Percentiles rank a stretch among this genome's conserved stretches.
These are phyloP conservation scores for Trematocara macrostoma DNA, from an alignment of 2,113 vertebrate genomes.

Conservation along the genomic window DNA sequence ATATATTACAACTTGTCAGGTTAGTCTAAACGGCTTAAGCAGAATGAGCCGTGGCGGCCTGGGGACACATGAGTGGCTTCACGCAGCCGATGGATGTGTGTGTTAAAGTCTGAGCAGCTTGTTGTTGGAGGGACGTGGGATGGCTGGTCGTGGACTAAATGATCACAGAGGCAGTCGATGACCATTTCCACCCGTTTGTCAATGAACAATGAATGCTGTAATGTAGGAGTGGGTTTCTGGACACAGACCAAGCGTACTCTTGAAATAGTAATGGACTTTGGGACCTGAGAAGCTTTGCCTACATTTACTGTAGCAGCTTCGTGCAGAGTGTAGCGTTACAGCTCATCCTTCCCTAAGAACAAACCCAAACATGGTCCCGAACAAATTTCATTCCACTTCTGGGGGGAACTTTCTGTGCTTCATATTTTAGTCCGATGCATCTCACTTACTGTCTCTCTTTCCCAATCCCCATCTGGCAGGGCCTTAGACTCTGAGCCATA, in stretches of 20 bases:
- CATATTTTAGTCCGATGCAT: conserved; percentile 42
- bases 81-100: not conserved
- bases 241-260: not conserved
- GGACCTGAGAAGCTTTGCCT: conserved; percentile 7
- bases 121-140: conserved; percentile 29
- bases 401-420: not conserved
- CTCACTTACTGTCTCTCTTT: conserved; percentile 97
- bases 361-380: not conserved
- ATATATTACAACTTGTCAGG: not conserved
- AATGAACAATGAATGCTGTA: conserved; percentile 36
- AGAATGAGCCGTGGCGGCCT: not conserved
- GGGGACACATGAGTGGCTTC: not conserved
- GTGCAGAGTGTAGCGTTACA: not conserved
- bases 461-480: conserved; percentile 85
- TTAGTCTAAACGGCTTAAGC: not conserved
- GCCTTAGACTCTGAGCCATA: conserved; percentile 87
- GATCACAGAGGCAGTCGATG: conserved; percentile 12
- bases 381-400: not conserved
- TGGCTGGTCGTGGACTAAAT: conserved; percentile 39
- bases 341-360: not conserved
- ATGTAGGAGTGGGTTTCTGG: conserved; percentile 5
- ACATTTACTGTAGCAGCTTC: not conserved
- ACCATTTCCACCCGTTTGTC: conserved; percentile 20
- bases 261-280: not conserved
- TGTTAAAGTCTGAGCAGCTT: conserved; percentile 2